These are phyloP conservation scores for Emys orbicularis DNA, from an alignment of 2,797 vertebrate species.

Conservation along the genomic window DNA sequence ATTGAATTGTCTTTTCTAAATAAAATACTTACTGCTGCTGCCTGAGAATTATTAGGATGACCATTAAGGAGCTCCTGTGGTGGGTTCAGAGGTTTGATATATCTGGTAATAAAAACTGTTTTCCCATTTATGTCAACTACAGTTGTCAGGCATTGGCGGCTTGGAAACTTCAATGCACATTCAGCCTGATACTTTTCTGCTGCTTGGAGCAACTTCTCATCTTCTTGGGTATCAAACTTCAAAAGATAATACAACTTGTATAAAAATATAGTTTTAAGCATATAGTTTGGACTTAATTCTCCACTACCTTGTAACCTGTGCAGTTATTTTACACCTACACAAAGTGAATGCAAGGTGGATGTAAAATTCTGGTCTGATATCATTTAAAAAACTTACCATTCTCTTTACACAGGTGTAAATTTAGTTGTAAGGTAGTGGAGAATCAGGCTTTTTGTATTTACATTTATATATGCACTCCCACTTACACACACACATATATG, in stretches of 20 bases:
- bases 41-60: constrained; percentile 80
- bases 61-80: constrained; percentile 90
- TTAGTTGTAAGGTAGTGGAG: not conserved
- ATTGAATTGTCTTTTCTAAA: not conserved
- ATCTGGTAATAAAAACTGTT: constrained; percentile 92
- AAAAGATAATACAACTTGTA: constrained; percentile 57
- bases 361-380: not conserved
- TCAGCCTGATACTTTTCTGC: constrained; percentile 90
- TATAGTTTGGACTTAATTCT: not conserved
- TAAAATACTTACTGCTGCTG: constrained; percentile 83
- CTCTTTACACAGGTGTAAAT: not conserved
- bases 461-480: not conserved
- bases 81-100: constrained; percentile 90
- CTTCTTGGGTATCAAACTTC: constrained; percentile 96
- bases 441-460: not conserved
- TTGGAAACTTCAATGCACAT: constrained; percentile 84
- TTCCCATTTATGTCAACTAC: constrained; percentile 94
- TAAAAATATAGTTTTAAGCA: not conserved
- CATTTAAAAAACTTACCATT: not conserved
- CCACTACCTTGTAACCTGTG: not conserved
- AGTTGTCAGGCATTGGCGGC: constrained; percentile 89
- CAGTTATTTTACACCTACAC: not conserved
- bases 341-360: not conserved
- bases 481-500: not conserved
- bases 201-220: constrained; percentile 90